Evolutionary conservation across 2,888 invertebrate genomes (phyloP).

Genomic region (Chalcis sispes): DNA sequence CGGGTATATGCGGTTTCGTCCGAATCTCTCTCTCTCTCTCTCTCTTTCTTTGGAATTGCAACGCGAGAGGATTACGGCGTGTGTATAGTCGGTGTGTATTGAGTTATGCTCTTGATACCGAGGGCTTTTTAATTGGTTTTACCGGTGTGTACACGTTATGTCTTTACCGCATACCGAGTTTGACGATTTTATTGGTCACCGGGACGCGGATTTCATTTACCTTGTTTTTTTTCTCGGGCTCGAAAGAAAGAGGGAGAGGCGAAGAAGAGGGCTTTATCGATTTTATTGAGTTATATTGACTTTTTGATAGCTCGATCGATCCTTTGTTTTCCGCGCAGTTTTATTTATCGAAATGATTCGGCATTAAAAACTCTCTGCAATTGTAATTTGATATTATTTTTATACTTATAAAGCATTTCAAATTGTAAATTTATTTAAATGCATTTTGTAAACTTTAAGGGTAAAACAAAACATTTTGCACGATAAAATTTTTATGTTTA

Average conservation of each 20-base stretch:
- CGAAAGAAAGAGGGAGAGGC: background rate
- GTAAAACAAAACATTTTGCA: too few species aligned
- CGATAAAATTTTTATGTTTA: too few species aligned
- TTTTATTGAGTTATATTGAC: constrained; percentile 31
- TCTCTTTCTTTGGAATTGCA: constrained; percentile 1
- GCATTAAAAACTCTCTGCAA: too few species aligned
- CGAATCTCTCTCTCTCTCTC: background rate
- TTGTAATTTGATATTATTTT: too few species aligned
- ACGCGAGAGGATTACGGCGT: constrained; percentile 18
- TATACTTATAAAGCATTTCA: too few species aligned
- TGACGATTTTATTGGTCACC: constrained; percentile 50
- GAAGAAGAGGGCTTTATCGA: constrained; percentile 11
- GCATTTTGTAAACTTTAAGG: too few species aligned
- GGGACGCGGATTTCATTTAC: constrained; percentile 31
- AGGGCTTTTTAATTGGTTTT: constrained; percentile 52
- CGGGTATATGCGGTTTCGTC: background rate
- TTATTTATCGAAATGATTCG: too few species aligned
- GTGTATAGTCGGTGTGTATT: background rate
- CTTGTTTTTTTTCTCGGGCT: background rate
- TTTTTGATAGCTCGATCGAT: constrained; percentile 36
- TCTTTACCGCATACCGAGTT: constrained; percentile 36
- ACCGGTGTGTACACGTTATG: constrained; percentile 18
- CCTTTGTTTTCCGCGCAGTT: constrained; percentile 10
- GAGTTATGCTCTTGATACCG: constrained; percentile 51
- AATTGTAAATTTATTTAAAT: too few species aligned